Evolutionary conservation across 2,797 vertebrate species (phyloP), one percentile per base, ranked within the genome.

Genomic region (Sebastes iracundus): DNA sequence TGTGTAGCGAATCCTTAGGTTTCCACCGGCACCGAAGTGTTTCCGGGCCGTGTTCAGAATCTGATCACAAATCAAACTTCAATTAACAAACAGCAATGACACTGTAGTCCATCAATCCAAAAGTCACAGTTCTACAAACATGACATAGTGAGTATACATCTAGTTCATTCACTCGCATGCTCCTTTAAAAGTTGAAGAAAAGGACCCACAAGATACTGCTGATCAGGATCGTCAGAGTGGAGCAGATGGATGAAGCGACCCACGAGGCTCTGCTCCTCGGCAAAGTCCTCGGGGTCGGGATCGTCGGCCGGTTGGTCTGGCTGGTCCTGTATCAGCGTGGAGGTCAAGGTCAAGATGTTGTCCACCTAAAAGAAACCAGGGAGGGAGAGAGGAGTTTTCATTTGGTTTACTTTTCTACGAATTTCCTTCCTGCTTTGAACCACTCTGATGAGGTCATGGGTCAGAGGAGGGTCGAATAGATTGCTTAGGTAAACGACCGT

Each of bases 211-310:
- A 99, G 92, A 81, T 99, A 99, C 90, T 99, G 99, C 33, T 99
- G 99, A 89, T 99, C 98, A 0, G 98, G 98, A 84, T 99, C 98
- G 11, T 99, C 98, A 2, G 99, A 99, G 64, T 93, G 96, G 23
- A 99, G 93, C 32, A 99, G 96, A 78, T 99, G 99, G 89, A 99
- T 99, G 89, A 99, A 99, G 33, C 99, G 95, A 61, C 98, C 98
- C 81, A 99, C 98, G n/a, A 99, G 97, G 81, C 98, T 97, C 90
- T 99, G 99, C 85, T 99, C 98, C 77, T 99, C 99, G 14, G 98
- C 97, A 94, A 99, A 99, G 90, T 99, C 99, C 86, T 99, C 99
- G 0, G 98, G 98, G 88, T 99, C 99, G 1, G 97, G 98, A 60
- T 99, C 98, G 76, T 99, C 99, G 0, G 96, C 96, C 0, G 99